Conservation (phyloP, 2,797 vertebrate species). For the Anguilla megastoma region DNA sequence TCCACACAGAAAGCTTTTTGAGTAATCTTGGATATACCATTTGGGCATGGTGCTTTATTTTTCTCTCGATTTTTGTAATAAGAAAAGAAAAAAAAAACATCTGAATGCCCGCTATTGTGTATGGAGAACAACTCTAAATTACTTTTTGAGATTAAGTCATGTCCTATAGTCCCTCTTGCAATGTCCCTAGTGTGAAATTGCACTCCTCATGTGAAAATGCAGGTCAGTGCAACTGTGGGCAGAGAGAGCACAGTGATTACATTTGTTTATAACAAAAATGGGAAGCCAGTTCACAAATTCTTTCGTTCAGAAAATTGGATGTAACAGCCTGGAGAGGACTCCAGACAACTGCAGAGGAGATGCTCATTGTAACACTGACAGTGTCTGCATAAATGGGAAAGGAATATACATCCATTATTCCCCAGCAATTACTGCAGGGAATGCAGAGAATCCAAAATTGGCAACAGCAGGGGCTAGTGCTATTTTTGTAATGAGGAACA, state of each 20-base stretch:
- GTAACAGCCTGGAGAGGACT: background rate
- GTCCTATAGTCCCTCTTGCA: background rate
- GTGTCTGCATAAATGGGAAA: background rate
- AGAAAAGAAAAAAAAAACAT: background rate
- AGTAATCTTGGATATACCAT: background rate
- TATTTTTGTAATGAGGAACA: background rate
- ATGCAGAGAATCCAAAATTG: background rate
- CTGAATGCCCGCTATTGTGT: background rate
- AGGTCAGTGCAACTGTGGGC: slow-evolving; percentile 10
- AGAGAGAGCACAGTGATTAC: background rate
- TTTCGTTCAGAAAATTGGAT: background rate
- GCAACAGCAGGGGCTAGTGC: background rate
- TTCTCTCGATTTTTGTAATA: background rate
- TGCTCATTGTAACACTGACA: background rate
- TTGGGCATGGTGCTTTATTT: background rate
- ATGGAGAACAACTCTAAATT: background rate
- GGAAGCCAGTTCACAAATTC: background rate
- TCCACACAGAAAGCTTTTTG: background rate
- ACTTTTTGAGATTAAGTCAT: background rate
- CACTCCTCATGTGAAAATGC: slow-evolving; percentile 19
- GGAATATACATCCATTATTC: background rate
- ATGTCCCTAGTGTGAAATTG: background rate
- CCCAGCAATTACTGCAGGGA: background rate
- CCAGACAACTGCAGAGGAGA: background rate
- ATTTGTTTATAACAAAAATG: background rate